These are phyloP conservation scores for Rhincodon typus DNA, from an alignment of 2,797 vertebrate genomes.

Conservation along the genomic window DNA sequence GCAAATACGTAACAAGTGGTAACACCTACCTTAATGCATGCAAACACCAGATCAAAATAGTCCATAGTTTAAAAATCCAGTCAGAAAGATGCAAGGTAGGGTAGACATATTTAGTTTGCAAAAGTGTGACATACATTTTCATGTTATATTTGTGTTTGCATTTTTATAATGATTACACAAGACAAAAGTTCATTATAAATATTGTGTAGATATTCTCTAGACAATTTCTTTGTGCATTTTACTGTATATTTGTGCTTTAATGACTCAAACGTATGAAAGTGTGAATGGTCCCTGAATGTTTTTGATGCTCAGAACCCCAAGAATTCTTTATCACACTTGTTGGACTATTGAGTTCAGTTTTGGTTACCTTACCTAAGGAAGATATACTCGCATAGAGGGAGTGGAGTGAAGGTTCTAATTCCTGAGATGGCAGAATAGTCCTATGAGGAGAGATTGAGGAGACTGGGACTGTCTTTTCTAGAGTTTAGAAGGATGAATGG, in stretches of 20 bases:
- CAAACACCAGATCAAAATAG: neutral
- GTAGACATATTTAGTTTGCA: neutral
- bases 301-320: neutral
- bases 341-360: no score
- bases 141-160: neutral
- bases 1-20: neutral
- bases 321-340: neutral
- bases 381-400: no score
- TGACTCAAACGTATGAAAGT: neutral
- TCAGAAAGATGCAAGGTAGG: neutral
- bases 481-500: no score
- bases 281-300: neutral
- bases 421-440: no score
- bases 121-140: neutral
- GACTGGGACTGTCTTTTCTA: no score
- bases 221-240: neutral
- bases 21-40: neutral
- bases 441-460: no score
- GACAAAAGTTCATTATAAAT: neutral
- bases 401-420: no score
- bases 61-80: neutral
- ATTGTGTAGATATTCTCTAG: neutral
- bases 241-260: neutral
- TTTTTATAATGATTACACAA: neutral
- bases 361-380: no score